Conservation (phyloP, 2,113 vertebrate species). For the Thomomys bottae region DNA sequence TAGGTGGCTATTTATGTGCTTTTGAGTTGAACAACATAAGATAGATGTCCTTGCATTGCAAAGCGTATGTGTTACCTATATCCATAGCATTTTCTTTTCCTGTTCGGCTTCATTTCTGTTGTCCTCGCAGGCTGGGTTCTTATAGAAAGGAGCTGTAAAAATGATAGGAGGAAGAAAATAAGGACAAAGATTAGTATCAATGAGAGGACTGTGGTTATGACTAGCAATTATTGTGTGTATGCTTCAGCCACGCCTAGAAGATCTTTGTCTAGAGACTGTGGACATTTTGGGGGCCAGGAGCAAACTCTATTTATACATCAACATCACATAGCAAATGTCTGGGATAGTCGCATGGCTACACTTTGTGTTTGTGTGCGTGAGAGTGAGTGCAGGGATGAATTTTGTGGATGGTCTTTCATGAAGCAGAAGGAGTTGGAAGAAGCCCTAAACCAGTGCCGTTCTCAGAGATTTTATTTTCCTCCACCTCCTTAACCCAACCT, state of each 20-base stretch:
- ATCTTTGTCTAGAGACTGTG: not conserved
- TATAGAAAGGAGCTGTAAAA: not conserved
- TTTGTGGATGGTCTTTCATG: not conserved
- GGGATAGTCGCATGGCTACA: not conserved
- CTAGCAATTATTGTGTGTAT: not conserved
- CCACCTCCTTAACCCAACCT: not conserved
- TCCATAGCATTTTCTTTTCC: not conserved
- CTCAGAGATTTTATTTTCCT: not conserved
- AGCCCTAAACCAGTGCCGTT: not conserved
- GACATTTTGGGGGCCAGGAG: not conserved
- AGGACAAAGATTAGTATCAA: not conserved
- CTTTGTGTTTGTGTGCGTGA: not conserved
- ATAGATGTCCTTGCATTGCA: not conserved
- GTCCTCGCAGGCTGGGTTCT: not conserved
- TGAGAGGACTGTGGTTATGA: not conserved
- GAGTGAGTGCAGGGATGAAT: not conserved
- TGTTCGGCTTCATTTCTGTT: not conserved
- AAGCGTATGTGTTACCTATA: not conserved
- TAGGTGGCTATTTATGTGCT: no score
- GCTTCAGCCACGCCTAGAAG: not conserved
- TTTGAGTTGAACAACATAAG: not conserved
- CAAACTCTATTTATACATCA: not conserved
- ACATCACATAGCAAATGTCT: not conserved
- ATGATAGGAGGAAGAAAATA: not conserved
- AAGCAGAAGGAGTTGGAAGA: not conserved